phyloP scores from a whole-genome alignment of 2,888 invertebrate species.

The Slavum lentiscoides region DNA sequence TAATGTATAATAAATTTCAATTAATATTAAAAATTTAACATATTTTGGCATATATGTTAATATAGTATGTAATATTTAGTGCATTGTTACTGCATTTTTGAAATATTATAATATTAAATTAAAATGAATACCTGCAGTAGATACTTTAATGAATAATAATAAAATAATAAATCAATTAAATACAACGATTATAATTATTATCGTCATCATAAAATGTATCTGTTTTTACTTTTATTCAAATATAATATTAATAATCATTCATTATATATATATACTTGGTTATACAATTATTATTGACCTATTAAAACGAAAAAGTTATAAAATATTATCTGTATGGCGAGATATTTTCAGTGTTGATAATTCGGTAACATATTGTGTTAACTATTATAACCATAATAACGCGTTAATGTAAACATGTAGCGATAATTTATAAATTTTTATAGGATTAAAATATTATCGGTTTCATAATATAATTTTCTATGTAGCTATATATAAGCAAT shows the following conservation, averaged over 20 bases:
- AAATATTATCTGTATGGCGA: background rate
- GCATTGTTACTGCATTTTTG: too few species aligned
- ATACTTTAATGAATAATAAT: too few species aligned
- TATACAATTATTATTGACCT: slow-evolving; percentile 1
- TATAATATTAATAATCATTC: background rate
- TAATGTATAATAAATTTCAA: too few species aligned
- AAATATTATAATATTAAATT: too few species aligned
- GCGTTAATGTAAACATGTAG: background rate
- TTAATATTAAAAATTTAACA: too few species aligned
- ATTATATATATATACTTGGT: background rate
- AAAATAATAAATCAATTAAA: background rate
- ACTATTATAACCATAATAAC: background rate
- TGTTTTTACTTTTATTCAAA: slow-evolving; percentile 6
- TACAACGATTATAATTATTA: background rate
- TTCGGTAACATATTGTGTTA: background rate
- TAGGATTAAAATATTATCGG: background rate
- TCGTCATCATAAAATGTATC: background rate
- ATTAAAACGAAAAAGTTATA: background rate
- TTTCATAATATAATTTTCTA: slow-evolving; percentile 20
- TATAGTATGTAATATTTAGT: too few species aligned
- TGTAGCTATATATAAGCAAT: background rate
- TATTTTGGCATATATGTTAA: too few species aligned
- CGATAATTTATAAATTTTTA: slow-evolving; percentile 1
- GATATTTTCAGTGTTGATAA: background rate
- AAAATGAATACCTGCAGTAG: too few species aligned